Conservation (phyloP, 2,113 vertebrate genomes). For the Hippocampus abdominalis region DNA sequence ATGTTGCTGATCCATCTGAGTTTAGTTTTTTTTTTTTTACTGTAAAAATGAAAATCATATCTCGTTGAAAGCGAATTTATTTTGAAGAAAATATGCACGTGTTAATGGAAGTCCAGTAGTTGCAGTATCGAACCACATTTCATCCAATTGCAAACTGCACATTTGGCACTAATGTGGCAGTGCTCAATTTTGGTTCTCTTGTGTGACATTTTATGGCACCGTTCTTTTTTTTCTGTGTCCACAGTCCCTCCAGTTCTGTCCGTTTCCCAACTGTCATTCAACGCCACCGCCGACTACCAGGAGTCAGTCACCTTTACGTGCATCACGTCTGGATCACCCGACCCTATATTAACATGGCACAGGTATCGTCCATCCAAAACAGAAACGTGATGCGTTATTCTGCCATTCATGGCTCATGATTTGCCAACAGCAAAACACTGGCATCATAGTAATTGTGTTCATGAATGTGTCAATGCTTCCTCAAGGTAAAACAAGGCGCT, state of each 20-base stretch:
- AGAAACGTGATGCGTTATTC: not conserved
- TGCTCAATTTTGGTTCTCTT: not conserved
- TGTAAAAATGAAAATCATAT: not conserved
- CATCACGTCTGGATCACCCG: slow-evolving; percentile 85
- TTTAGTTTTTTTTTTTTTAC: no score
- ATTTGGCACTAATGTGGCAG: not conserved
- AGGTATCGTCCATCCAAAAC: slow-evolving; percentile 69
- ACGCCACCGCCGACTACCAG: slow-evolving; percentile 92
- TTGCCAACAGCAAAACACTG: not conserved
- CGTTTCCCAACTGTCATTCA: slow-evolving; percentile 85
- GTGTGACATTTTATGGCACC: not conserved
- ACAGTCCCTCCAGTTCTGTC: slow-evolving; percentile 86
- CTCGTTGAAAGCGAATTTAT: not conserved
- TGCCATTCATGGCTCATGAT: not conserved
- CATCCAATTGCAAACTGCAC: not conserved
- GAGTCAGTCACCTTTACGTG: slow-evolving; percentile 87
- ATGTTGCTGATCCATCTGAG: not conserved
- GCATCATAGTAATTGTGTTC: not conserved
- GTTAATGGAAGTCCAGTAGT: not conserved
- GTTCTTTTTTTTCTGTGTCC: slow-evolving; percentile 25
- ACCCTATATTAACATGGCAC: slow-evolving; percentile 87
- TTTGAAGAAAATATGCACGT: not conserved
- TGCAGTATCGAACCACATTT: not conserved
- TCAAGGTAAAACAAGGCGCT: not conserved
- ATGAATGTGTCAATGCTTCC: not conserved